Percentiles rank a stretch among this genome's conserved stretches.
Conservation (phyloP, 1,140 invertebrate species). For the Zaprionus davidi region DNA sequence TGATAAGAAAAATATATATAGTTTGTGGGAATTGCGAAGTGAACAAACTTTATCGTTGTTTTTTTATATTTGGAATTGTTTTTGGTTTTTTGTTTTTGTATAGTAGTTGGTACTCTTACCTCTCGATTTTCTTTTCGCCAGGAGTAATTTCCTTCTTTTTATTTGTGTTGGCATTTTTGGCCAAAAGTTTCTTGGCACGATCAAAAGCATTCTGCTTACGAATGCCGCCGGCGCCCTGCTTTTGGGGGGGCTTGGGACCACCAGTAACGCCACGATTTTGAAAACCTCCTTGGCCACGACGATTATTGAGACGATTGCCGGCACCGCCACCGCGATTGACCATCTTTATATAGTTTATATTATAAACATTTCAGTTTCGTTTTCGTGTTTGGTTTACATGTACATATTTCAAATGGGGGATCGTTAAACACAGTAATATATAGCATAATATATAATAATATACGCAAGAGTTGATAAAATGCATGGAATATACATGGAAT, state of each 20-base stretch:
- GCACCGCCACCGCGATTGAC: slow-evolving; percentile 83
- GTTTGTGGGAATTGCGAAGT: slow-evolving; percentile 45
- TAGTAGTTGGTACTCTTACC: slow-evolving; percentile 81
- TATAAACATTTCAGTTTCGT: slow-evolving; percentile 5
- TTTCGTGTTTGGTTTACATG: slow-evolving; percentile 21
- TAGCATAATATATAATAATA: slow-evolving; percentile 6
- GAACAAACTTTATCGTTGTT: slow-evolving; percentile 39
- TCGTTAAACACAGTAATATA: slow-evolving; percentile 1
- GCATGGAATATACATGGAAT: slow-evolving; percentile 41
- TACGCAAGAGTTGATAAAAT: slow-evolving; percentile 18
- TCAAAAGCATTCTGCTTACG: slow-evolving; percentile 84
- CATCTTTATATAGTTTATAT: slow-evolving; percentile 65
- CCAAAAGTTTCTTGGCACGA: slow-evolving; percentile 85
- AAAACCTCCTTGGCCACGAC: slow-evolving; percentile 84
- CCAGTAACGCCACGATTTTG: slow-evolving; percentile 82
- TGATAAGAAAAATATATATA: slow-evolving; percentile 41
- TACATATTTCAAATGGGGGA: slow-evolving; percentile 13
- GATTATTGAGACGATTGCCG: slow-evolving; percentile 84
- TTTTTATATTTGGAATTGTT: slow-evolving; percentile 48
- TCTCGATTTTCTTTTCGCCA: slow-evolving; percentile 84
- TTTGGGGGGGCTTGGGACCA: slow-evolving; percentile 80
- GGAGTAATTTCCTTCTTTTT: slow-evolving; percentile 84
- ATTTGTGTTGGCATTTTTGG: slow-evolving; percentile 84
- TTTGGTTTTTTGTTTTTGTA: slow-evolving; percentile 48
- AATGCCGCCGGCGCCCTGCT: slow-evolving; percentile 83